A percentile compares a stretch with the other conserved stretches of the same genome.
Conservation (phyloP, 2,797 vertebrate species). For the Sarcoramphus papa region DNA sequence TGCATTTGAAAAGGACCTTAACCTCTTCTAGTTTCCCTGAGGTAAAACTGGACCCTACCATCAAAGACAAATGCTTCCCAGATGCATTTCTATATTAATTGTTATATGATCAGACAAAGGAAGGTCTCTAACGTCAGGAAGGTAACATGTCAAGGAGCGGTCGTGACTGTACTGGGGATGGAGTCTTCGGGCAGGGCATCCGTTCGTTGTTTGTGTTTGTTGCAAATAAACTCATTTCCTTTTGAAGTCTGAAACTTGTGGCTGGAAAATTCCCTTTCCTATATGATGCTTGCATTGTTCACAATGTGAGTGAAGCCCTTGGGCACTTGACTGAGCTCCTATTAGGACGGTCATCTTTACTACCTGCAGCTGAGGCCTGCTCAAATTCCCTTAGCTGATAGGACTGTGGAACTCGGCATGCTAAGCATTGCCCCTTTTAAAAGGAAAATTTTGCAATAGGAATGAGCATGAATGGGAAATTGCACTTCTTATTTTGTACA, state of each 20-base stretch:
- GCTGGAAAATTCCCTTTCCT: not conserved
- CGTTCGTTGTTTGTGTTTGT: not conserved
- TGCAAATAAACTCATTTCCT: not conserved
- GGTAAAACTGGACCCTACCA: not conserved
- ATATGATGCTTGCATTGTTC: not conserved
- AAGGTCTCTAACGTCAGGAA: not conserved
- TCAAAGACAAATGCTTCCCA: not conserved
- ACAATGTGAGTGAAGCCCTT: not conserved
- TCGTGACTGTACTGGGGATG: not conserved
- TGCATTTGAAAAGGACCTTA: not conserved
- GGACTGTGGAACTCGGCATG: not conserved
- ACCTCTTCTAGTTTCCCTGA: not conserved
- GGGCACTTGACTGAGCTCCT: not conserved
- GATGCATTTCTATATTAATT: slow-evolving; percentile 4
- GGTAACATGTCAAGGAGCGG: not conserved
- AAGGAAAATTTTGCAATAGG: not conserved
- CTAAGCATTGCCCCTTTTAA: not conserved
- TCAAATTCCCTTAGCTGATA: not conserved
- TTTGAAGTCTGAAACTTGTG: slow-evolving; percentile 4
- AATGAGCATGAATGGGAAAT: not conserved
- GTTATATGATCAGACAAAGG: slow-evolving; percentile 13
- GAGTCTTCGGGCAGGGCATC: not conserved
- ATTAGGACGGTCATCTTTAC: not conserved
- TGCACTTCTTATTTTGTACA: not conserved
- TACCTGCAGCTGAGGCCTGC: not conserved